A percentile compares a stretch with the other conserved stretches of the same genome.
phyloP scores from a whole-genome alignment of 1,140 invertebrate species.

The Drosophila nikananu region DNA sequence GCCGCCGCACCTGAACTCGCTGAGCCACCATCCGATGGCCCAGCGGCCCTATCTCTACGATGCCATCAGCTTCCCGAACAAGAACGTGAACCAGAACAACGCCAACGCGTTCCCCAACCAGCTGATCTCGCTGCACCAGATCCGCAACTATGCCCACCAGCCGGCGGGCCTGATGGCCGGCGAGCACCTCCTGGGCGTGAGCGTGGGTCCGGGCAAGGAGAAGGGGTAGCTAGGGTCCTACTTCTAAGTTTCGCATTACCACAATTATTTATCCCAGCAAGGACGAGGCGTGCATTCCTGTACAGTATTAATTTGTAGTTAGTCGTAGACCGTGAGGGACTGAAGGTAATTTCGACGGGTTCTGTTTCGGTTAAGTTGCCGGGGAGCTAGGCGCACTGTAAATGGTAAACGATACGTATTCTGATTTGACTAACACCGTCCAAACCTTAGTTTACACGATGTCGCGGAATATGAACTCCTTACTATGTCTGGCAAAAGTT shows the following conservation, averaged over 20 bases:
- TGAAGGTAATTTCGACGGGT: slow-evolving; percentile 21
- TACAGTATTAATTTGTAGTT: slow-evolving; percentile 83
- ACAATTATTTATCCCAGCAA: slow-evolving; percentile 19
- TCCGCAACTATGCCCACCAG: slow-evolving; percentile 97
- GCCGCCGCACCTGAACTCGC: slow-evolving; percentile 92
- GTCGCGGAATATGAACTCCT: slow-evolving; percentile 9
- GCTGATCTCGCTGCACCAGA: slow-evolving; percentile 97
- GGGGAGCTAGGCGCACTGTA: slow-evolving; percentile 33
- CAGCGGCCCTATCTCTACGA: slow-evolving; percentile 96
- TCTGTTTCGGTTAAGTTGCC: slow-evolving; percentile 37
- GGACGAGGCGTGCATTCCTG: slow-evolving; percentile 64
- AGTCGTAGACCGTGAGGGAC: slow-evolving; percentile 56
- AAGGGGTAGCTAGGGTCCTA: slow-evolving; percentile 85
- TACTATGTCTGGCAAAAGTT: slow-evolving; percentile 12
- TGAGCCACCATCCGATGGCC: slow-evolving; percentile 91
- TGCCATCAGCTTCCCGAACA: slow-evolving; percentile 92
- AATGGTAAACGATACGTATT: slow-evolving; percentile 68
- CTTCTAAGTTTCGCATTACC: slow-evolving; percentile 69
- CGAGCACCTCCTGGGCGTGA: slow-evolving; percentile 84
- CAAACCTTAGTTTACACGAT: slow-evolving; percentile 52
- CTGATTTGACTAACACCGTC: slow-evolving; percentile 67
- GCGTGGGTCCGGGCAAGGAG: slow-evolving; percentile 83
- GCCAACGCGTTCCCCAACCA: slow-evolving; percentile 96
- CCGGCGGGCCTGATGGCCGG: slow-evolving; percentile 87
- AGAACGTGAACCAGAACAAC: slow-evolving; percentile 86